Conservation (phyloP, 2,113 vertebrate genomes). For the Dendrocopos noguchii region DNA sequence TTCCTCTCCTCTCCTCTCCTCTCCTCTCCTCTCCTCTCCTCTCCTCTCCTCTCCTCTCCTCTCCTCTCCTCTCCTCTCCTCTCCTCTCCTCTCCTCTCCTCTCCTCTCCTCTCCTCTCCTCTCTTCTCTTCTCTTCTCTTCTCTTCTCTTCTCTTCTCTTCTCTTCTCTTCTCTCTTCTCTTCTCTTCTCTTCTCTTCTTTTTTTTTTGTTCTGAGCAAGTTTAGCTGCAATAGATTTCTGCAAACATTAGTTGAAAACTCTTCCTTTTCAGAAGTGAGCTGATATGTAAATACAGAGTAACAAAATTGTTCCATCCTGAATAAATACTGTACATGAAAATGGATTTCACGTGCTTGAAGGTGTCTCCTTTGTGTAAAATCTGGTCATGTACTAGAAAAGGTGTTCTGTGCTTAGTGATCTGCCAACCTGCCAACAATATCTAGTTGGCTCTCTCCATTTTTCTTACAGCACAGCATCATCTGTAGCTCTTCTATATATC, state of each 20-base stretch:
- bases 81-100: too few relatives aligned
- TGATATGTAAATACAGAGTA: not conserved
- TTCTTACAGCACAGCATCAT: not conserved
- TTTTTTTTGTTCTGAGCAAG: not conserved
- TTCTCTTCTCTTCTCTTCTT: too few relatives aligned
- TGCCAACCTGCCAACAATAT: not conserved
- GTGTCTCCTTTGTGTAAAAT: not conserved
- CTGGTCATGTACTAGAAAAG: not conserved
- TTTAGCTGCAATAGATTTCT: slow-evolving; percentile 1
- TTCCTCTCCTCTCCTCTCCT: too few relatives aligned
- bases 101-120: too few relatives aligned
- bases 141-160: too few relatives aligned
- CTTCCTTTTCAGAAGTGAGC: not conserved
- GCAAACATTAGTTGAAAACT: not conserved
- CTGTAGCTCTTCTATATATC: not conserved
- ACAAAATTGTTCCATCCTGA: not conserved
- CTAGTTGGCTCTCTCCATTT: not conserved
- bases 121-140: too few relatives aligned
- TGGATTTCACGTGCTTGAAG: not conserved
- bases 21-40: too few relatives aligned
- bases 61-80: too few relatives aligned
- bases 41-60: too few relatives aligned
- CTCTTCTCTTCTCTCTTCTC: too few relatives aligned
- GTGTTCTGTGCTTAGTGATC: not conserved
- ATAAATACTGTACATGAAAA: not conserved